phyloP scores from a whole-genome alignment of 1,140 invertebrate genomes.

The Drosophila triauraria region DNA sequence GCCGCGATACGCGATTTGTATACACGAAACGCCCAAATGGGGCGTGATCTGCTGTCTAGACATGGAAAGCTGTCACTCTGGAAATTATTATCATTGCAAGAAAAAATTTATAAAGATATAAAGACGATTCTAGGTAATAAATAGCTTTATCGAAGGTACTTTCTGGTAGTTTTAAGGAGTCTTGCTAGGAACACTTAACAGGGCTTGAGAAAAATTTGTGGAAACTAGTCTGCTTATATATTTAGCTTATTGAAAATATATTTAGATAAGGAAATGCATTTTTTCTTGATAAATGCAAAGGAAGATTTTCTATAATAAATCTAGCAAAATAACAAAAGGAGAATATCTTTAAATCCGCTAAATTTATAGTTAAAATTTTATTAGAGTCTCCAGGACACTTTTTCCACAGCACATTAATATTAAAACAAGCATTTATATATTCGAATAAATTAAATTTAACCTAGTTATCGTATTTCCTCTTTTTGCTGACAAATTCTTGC shows the following conservation, averaged over 20 bases:
- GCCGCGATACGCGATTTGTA: slow-evolving; percentile 23
- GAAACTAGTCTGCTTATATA: background rate
- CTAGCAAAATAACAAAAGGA: too few species aligned
- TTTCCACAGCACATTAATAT: too few species aligned
- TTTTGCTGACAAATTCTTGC: background rate
- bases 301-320: too few species aligned
- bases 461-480: background rate
- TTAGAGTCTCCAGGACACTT: too few species aligned
- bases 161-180: background rate
- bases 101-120: background rate
- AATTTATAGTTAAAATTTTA: too few species aligned
- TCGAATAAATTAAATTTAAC: too few species aligned
- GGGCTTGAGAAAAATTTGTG: too few species aligned
- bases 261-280: background rate
- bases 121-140: background rate
- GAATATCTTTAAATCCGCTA: too few species aligned
- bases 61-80: slow-evolving; percentile 23
- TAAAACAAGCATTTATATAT: too few species aligned
- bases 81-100: slow-evolving; percentile 11
- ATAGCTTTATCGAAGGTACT: background rate
- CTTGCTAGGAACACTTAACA: background rate
- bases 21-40: slow-evolving; percentile 5
- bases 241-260: background rate
- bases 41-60: slow-evolving; percentile 34
- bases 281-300: too few species aligned